Evolutionary conservation across 2,888 invertebrate species (phyloP), one percentile per base, ranked within the genome.

Genomic region (Nomada ruficornis): DNA sequence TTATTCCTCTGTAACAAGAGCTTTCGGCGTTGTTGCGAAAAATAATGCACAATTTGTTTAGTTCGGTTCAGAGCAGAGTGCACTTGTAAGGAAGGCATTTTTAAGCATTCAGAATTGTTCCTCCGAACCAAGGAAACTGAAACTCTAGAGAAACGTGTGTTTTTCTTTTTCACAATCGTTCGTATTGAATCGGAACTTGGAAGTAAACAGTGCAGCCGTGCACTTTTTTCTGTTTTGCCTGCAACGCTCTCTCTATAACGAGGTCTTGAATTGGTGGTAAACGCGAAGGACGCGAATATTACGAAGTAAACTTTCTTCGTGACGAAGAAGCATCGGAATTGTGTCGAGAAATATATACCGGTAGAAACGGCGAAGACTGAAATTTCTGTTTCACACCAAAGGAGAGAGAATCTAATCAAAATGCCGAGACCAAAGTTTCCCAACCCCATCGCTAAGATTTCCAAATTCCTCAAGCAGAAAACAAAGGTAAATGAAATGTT

Each of bases 391-490:
- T 15, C 9, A 20, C 69, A 9, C 7, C 11, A 23, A 13, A 23
- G 4, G 59, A n/a, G 0, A 44, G 59, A 15, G 29, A 75, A 70
- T 67, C 83, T 79, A 79, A 71, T 74, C 72, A 83, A 74, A 85
- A 94, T 94, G 94, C 93, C 94, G 72, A 94, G 93, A 77, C 85
- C 93, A 67, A 94, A 94, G 90, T 88, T 94, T 44, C 91, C 93
- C 3, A 93, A 93, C 77, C 92, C 94, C 55, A 91, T 94, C 82
- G 80, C 90, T 78, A 94, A 92, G 89, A 92, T 94, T 85, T 92
- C 94, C 42, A 94, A 94, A 84, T 94, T 93, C 87, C 92, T 94
- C 78, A 94, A 94, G 84, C 93, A 94, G 88, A 94, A 89, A 86
- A 94, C 94, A 44, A 94, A 94, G 94, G 94, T 94, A 93, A 89